Conservation (phyloP, 2,797 vertebrate species). For the Neosilurus hyrtlii region DNA sequence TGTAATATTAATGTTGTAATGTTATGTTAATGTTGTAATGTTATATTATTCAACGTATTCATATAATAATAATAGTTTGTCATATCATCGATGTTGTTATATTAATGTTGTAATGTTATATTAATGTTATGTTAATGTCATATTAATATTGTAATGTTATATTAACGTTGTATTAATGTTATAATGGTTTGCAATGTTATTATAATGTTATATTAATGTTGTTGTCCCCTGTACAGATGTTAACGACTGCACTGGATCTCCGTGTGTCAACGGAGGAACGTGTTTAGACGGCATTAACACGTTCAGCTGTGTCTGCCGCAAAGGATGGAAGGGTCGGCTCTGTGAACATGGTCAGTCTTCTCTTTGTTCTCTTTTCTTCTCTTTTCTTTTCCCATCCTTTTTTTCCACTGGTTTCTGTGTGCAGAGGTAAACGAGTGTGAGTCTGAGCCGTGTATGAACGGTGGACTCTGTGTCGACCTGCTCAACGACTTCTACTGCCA, state of each 20-base stretch:
- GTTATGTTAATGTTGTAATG: no score
- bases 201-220: background rate
- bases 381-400: background rate
- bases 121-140: no score
- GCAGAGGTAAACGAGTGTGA: slow-evolving; percentile 91
- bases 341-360: slow-evolving; percentile 69
- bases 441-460: slow-evolving; percentile 86
- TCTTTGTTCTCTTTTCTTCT: background rate
- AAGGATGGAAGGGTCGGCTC: slow-evolving; percentile 87
- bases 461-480: slow-evolving; percentile 83
- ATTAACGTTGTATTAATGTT: no score
- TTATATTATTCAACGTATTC: no score
- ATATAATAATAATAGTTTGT: no score
- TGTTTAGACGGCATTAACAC: slow-evolving; percentile 89
- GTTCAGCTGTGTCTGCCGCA: slow-evolving; percentile 89
- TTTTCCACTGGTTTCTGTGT: slow-evolving; percentile 12
- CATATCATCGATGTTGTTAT: no score
- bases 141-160: no score
- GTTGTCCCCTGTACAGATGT: slow-evolving; percentile 75
- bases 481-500: slow-evolving; percentile 91
- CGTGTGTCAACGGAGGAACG: slow-evolving; percentile 88
- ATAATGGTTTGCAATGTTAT: background rate
- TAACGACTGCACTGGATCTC: slow-evolving; percentile 85
- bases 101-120: no score
- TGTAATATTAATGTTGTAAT: no score